Conservation (phyloP, 2,888 invertebrate genomes). For the Carterocephalus palaemon region DNA sequence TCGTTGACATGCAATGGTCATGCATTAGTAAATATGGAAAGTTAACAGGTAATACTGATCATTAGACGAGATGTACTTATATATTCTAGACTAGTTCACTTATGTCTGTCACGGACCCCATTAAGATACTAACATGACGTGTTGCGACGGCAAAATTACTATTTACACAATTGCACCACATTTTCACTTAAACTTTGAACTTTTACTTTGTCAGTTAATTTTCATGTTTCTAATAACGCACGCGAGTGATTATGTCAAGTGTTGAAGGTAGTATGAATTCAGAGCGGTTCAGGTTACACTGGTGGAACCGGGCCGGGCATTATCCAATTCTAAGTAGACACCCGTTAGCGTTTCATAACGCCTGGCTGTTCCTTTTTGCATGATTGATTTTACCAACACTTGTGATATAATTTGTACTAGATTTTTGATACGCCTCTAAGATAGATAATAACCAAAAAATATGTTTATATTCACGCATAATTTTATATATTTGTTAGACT, state of each 20-base stretch:
- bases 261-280: conserved; percentile 16
- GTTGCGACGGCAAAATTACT: conserved; percentile 16
- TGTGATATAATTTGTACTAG: conserved; percentile 13
- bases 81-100: conserved; percentile 2
- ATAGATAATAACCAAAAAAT: too few relatives aligned
- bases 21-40: conserved; percentile 22
- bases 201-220: conserved; percentile 14
- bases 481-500: too few relatives aligned
- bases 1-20: conserved; percentile 22
- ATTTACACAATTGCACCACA: conserved; percentile 20
- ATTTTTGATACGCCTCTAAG: too few relatives aligned
- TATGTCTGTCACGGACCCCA: conserved; percentile 6
- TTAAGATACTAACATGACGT: conserved; percentile 17
- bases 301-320: conserved; percentile 16
- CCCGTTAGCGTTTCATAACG: conserved; percentile 16
- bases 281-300: conserved; percentile 15
- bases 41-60: conserved; percentile 15
- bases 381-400: conserved; percentile 14
- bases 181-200: conserved; percentile 17
- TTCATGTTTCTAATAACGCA: conserved; percentile 8
- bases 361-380: conserved; percentile 15
- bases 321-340: conserved; percentile 20
- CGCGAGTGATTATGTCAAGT: conserved; percentile 19
- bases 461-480: too few relatives aligned
- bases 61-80: conserved; percentile 11